Conservation (phyloP, 2,797 vertebrate species). For the Tenualosa thibaudeaui region DNA sequence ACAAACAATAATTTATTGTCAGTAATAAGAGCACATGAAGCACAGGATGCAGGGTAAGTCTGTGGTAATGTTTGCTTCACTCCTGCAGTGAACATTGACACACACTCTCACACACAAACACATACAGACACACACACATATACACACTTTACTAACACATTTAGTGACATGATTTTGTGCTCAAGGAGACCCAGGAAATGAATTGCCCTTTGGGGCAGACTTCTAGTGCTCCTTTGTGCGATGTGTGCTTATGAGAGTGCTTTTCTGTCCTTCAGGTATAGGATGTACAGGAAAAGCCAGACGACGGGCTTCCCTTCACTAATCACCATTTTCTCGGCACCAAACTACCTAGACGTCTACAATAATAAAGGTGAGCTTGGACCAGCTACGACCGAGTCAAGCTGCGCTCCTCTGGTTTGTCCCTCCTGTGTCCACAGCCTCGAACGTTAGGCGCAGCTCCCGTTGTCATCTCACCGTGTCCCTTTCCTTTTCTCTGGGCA, state of each 20-base stretch:
- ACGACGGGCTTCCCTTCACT: slow-evolving; percentile 98
- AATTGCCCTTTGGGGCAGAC: background rate
- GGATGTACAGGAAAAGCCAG: slow-evolving; percentile 99
- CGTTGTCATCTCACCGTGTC: background rate
- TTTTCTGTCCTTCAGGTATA: slow-evolving; percentile 80
- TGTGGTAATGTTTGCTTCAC: background rate
- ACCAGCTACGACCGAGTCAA: too few relatives aligned
- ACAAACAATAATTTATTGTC: slow-evolving; percentile 99
- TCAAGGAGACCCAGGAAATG: background rate
- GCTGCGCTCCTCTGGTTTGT: too few relatives aligned
- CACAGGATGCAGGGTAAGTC: slow-evolving; percentile 97
- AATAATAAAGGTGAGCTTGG: slow-evolving; percentile 94
- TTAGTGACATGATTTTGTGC: background rate
- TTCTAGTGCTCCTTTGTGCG: background rate
- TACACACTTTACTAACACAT: background rate
- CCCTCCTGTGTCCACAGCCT: background rate
- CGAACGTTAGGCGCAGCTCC: background rate
- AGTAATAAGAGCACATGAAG: slow-evolving; percentile 98
- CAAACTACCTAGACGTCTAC: slow-evolving; percentile 99
- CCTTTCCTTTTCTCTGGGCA: background rate
- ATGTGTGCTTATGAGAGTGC: background rate
- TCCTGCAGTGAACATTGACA: background rate
- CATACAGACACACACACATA: too few relatives aligned
- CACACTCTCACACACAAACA: too few relatives aligned
- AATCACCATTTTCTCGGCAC: slow-evolving; percentile 99